A percentile compares a stretch with the other conserved stretches of the same genome.
These are phyloP conservation scores for Schizotus pectinicornis DNA, from an alignment of 2,888 invertebrate species.

Conservation along the genomic window DNA sequence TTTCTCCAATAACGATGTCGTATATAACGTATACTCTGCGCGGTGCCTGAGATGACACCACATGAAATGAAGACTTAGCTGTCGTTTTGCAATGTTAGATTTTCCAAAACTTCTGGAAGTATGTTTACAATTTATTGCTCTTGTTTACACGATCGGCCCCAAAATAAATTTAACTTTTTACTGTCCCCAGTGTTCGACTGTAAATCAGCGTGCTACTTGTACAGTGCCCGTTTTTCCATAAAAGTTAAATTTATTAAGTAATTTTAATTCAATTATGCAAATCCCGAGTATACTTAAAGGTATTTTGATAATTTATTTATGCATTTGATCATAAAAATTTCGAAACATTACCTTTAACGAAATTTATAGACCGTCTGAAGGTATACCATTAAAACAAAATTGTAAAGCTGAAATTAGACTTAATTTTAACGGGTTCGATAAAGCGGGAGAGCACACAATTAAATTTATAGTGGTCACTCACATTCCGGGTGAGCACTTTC, in stretches of 20 bases:
- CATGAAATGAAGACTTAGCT: no score
- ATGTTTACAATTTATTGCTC: no score
- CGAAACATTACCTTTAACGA: slow-evolving; percentile 17
- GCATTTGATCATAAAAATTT: slow-evolving; percentile 15
- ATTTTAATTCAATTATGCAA: slow-evolving; percentile 19
- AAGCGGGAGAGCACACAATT: slow-evolving; percentile 40
- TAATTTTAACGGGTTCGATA: slow-evolving; percentile 40
- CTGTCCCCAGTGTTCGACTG: no score
- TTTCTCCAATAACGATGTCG: no score
- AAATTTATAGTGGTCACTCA: slow-evolving; percentile 44
- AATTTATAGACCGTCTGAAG: slow-evolving; percentile 22
- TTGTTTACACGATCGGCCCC: no score
- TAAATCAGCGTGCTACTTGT: no score
- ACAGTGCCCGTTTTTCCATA: not conserved
- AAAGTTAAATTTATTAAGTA: slow-evolving; percentile 13
- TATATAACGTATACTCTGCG: no score
- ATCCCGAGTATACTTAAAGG: slow-evolving; percentile 8
- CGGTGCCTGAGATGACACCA: no score
- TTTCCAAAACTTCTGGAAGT: no score
- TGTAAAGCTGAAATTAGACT: slow-evolving; percentile 39
- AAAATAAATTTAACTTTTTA: no score
- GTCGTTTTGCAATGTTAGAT: no score
- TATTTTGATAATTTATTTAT: slow-evolving; percentile 3
- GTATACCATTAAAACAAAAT: slow-evolving; percentile 31
- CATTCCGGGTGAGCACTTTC: slow-evolving; percentile 44